Percentiles rank a stretch among this genome's conserved stretches.
These are phyloP conservation scores for Pelodytes ibericus DNA, from an alignment of 2,797 vertebrate genomes.

Conservation along the genomic window DNA sequence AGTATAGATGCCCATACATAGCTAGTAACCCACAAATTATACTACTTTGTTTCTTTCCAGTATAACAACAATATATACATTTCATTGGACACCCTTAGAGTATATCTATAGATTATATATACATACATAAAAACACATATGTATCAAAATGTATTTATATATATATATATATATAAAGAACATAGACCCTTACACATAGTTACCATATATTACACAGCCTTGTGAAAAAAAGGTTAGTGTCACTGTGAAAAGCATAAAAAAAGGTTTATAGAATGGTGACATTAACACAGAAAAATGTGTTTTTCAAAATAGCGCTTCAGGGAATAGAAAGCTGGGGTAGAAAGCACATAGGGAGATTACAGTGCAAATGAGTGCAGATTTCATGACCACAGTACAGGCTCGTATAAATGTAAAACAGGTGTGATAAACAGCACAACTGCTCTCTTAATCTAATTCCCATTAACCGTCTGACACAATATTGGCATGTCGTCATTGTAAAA, in stretches of 20 bases:
- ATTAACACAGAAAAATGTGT: conserved; percentile 45
- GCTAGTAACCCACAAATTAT: too few species aligned
- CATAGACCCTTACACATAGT: conserved; percentile 6
- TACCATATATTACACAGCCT: conserved; percentile 3
- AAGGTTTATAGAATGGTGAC: conserved; percentile 30
- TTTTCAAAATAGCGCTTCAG: conserved; percentile 50
- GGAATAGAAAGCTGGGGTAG: conserved; percentile 21
- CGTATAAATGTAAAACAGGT: conserved; percentile 68
- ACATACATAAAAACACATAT: too few species aligned
- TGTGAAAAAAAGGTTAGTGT: conserved; percentile 36
- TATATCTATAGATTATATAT: too few species aligned
- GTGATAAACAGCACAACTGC: conserved; percentile 53
- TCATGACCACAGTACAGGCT: conserved; percentile 55
- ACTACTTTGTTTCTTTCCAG: too few species aligned
- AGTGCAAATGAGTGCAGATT: conserved; percentile 52
- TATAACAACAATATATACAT: too few species aligned
- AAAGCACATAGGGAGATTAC: conserved; percentile 39
- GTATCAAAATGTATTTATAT: too few species aligned
- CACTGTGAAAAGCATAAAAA: conserved; percentile 33
- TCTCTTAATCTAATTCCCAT: conserved; percentile 60
- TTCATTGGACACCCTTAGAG: conserved; percentile 9
- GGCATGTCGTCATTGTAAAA: conserved; percentile 55
- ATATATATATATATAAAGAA: background rate
- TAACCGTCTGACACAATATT: conserved; percentile 63
- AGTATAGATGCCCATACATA: too few species aligned